Conservation (phyloP, 2,888 invertebrate genomes). For the Agrotis clavis region DNA sequence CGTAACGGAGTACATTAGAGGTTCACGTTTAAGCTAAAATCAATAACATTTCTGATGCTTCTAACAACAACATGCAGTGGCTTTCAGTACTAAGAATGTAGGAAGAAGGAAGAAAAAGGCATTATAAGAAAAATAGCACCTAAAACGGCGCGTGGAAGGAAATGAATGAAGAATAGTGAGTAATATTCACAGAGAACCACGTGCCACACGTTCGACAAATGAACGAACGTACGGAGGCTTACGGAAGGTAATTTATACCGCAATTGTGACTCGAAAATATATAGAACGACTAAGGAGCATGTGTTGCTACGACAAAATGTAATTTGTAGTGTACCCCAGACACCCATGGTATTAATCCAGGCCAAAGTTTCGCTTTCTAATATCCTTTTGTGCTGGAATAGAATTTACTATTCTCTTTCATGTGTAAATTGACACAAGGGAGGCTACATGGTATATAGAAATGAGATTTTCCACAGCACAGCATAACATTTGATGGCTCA, state of each 20-base stretch:
- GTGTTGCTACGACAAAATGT: slow-evolving; percentile 28
- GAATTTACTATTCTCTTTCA: background rate
- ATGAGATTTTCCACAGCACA: no score
- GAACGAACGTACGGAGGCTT: slow-evolving; percentile 50
- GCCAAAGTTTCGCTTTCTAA: slow-evolving; percentile 3
- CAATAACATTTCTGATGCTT: background rate
- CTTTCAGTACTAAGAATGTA: background rate
- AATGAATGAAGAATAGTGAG: slow-evolving; percentile 37
- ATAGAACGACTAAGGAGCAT: slow-evolving; percentile 34
- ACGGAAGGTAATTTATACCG: slow-evolving; percentile 59
- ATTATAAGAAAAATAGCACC: slow-evolving; percentile 26
- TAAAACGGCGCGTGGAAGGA: slow-evolving; percentile 17
- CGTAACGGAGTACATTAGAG: background rate
- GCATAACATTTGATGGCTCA: no score
- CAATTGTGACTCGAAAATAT: slow-evolving; percentile 59
- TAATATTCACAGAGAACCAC: slow-evolving; percentile 37
- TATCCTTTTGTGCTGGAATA: background rate
- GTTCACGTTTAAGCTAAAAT: background rate
- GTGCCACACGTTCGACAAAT: slow-evolving; percentile 59
- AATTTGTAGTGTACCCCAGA: slow-evolving; percentile 35
- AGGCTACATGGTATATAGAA: background rate
- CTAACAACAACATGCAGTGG: no score
- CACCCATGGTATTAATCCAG: slow-evolving; percentile 3
- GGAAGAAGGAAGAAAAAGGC: background rate
- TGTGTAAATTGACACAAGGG: background rate